Conservation (phyloP, 2,113 vertebrate species). For the Forbesichthys papilliferus region DNA sequence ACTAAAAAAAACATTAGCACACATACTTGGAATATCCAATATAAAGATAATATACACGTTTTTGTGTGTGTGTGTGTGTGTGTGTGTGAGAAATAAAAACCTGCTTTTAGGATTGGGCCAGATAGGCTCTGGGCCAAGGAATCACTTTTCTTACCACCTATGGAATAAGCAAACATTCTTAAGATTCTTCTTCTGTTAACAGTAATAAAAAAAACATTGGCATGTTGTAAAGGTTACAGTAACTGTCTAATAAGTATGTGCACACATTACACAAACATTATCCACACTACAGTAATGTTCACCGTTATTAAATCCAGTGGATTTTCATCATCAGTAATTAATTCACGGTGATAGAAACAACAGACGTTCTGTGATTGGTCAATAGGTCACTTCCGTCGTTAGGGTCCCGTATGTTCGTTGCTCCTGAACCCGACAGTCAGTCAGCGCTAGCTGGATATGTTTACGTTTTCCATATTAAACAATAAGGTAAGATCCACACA, state of each 20-base stretch:
- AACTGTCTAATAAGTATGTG: too few species aligned
- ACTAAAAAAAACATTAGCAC: not conserved
- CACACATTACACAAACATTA: too few species aligned
- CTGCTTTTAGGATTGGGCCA: not conserved
- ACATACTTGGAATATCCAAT: too few species aligned
- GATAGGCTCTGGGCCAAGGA: not conserved
- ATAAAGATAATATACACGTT: not conserved
- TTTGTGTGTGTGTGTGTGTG: too few species aligned
- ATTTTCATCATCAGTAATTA: not conserved
- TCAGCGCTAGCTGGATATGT: not conserved
- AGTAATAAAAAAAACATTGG: too few species aligned
- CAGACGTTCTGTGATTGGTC: slow-evolving; percentile 49
- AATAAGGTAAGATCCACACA: slow-evolving; percentile 31
- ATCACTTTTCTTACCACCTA: not conserved
- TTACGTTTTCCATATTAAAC: not conserved
- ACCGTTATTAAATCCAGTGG: not conserved
- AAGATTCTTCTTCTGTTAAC: too few species aligned
- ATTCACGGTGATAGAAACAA: slow-evolving; percentile 59
- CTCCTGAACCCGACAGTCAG: not conserved
- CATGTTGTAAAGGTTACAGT: too few species aligned
- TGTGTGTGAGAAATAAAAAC: not conserved
- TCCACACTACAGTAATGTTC: too few species aligned
- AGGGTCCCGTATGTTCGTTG: slow-evolving; percentile 41
- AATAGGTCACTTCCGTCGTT: slow-evolving; percentile 35
- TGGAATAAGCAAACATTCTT: not conserved